Evolutionary conservation across 2,888 invertebrate genomes (phyloP), one percentile per base, ranked within the genome.

Genomic region (Nipponacmea schrenckii): DNA sequence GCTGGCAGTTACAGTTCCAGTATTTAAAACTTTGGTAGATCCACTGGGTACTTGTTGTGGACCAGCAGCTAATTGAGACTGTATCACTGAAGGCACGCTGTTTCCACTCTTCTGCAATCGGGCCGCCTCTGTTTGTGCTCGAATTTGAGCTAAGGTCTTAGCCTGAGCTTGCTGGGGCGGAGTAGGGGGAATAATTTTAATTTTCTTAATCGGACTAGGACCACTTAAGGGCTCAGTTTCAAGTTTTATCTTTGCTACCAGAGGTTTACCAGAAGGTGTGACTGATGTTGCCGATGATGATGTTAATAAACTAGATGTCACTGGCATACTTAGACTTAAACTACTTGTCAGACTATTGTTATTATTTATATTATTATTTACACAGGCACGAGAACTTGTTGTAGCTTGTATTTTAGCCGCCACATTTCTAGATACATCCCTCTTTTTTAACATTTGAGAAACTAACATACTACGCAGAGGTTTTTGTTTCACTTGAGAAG

Each of bases 391-490:
- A 12, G 56, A 24, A 10, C 20, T 24, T 20, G 56, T 56, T 10
- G 56, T 24, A 15, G 56, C 56, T 56, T 56, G 56, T 20, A 56
- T 20, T 56, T 56, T 56, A 56, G 56, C 56, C 20, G 76, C 75
- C n/a, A 80, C 79, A 70, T 77, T 80, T 73, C 82, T 80, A 46
- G 80, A 79, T 5, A 85, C 78, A 20, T 83, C 79, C 64, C 83
- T 77, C 72, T 84, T 84, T 70, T 83, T 83, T 64, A 86, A 74
- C 82, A 86, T 83, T 20, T 84, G 82, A 3, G 85, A 85, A 26
- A 85, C 85, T 20, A 84, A 79, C 64, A 81, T 79, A 50, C 62
- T 56, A 24, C 56, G 20, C 45, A 50, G 63, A 68, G 64, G 71
- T 70, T 75, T 75, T n/a, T 73, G 68, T 45, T 74, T 71, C 10